These are phyloP conservation scores for Tuberolachnus salignus DNA, from an alignment of 2,888 invertebrate species.

Conservation along the genomic window DNA sequence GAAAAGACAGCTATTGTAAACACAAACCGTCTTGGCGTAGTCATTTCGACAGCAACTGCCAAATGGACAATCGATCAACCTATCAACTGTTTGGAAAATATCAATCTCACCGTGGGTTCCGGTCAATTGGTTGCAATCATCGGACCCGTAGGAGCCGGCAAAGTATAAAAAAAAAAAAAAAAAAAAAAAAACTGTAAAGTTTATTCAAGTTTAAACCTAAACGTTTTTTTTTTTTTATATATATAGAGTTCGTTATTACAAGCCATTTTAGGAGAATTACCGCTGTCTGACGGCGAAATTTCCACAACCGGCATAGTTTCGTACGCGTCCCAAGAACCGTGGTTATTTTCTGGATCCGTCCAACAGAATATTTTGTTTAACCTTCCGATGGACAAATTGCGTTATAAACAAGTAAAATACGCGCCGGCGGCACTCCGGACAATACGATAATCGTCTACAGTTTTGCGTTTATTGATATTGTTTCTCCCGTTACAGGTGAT, in stretches of 20 bases:
- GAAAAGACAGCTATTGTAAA: not conserved
- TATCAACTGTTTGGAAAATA: conserved; percentile 66
- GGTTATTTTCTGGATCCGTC: conserved; percentile 83
- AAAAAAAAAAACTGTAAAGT: too few relatives aligned
- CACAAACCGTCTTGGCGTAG: not conserved
- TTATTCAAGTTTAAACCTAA: not conserved
- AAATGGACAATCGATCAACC: conserved; percentile 21
- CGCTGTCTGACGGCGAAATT: conserved; percentile 70
- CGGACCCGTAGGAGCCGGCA: conserved; percentile 74
- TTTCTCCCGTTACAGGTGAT: conserved; percentile 68
- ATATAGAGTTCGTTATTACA: conserved; percentile 72
- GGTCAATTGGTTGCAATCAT: conserved; percentile 70
- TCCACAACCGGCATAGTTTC: conserved; percentile 73
- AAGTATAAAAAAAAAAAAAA: conserved; percentile 62
- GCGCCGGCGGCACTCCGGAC: too few relatives aligned
- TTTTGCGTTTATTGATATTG: conserved; percentile 70
- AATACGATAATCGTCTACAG: conserved; percentile 60
- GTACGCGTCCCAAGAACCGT: conserved; percentile 87
- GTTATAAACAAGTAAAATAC: conserved; percentile 66
- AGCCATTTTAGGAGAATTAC: conserved; percentile 78
- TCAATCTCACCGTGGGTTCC: conserved; percentile 68
- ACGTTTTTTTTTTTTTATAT: too few relatives aligned
- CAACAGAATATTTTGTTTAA: conserved; percentile 94
- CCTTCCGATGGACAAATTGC: conserved; percentile 71
- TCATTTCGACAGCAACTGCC: not conserved